Evolutionary conservation across 2,113 vertebrate genomes (phyloP).

Genomic region (Phoenicopterus ruber): DNA sequence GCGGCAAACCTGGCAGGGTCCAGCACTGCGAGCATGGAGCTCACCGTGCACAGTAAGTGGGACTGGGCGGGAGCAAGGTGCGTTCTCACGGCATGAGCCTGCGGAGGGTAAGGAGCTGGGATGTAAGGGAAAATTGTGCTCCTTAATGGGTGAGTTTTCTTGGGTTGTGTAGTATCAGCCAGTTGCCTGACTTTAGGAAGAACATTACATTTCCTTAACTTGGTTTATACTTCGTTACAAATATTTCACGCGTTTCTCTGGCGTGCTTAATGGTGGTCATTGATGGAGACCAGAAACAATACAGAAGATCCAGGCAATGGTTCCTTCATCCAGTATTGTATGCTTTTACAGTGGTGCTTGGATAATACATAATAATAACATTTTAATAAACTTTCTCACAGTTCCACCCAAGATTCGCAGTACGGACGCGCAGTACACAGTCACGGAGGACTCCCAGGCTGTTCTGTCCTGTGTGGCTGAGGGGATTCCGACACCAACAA

Average conservation of each 20-base stretch:
- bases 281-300: background rate
- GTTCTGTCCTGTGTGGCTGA: slow-evolving; percentile 83
- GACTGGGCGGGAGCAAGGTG: background rate
- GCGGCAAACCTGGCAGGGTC: slow-evolving; percentile 86
- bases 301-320: background rate
- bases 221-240: background rate
- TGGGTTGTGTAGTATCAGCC: background rate
- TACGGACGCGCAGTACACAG: slow-evolving; percentile 65
- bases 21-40: slow-evolving; percentile 70
- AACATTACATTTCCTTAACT: background rate
- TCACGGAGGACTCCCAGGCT: slow-evolving; percentile 77
- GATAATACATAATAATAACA: background rate
- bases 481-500: slow-evolving; percentile 84
- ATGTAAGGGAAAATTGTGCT: background rate
- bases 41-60: slow-evolving; percentile 84
- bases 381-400: slow-evolving; percentile 44
- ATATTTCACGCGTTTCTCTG: background rate
- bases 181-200: background rate
- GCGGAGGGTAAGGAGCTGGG: background rate
- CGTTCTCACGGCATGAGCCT: background rate
- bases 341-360: background rate
- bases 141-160: background rate
- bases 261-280: background rate
- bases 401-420: slow-evolving; percentile 87
- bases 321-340: background rate